These are phyloP conservation scores for Xanthia icteritia DNA, from an alignment of 2,888 invertebrate genomes.

Conservation along the genomic window DNA sequence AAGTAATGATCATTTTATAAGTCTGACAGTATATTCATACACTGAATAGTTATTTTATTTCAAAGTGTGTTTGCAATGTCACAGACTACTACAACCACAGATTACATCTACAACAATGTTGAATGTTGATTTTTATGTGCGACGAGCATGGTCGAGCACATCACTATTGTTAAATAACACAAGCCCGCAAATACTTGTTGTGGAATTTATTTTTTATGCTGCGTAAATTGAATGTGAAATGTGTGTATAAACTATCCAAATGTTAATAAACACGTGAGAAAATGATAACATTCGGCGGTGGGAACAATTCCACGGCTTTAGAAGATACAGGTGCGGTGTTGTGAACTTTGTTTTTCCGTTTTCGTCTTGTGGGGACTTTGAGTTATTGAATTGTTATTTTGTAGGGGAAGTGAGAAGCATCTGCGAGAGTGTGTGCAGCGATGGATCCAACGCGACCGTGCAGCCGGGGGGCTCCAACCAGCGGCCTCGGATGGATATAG, in stretches of 20 bases:
- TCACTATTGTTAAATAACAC: slow-evolving; percentile 87
- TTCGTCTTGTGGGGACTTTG: slow-evolving; percentile 70
- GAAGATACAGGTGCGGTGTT: slow-evolving; percentile 84
- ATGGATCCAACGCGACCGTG: slow-evolving; percentile 89
- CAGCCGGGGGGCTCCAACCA: slow-evolving; percentile 83
- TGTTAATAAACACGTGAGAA: slow-evolving; percentile 82
- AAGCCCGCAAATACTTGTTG: slow-evolving; percentile 78
- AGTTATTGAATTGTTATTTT: slow-evolving; percentile 68
- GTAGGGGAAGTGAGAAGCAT: slow-evolving; percentile 89
- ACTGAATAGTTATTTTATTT: not conserved
- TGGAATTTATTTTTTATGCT: slow-evolving; percentile 76
- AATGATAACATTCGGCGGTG: slow-evolving; percentile 88
- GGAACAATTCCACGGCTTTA: slow-evolving; percentile 82
- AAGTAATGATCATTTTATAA: not conserved
- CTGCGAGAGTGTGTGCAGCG: slow-evolving; percentile 89
- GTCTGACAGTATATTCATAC: too few relatives aligned
- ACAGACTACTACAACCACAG: slow-evolving; percentile 31
- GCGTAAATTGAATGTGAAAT: slow-evolving; percentile 78
- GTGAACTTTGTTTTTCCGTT: slow-evolving; percentile 72
- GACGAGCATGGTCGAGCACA: slow-evolving; percentile 59
- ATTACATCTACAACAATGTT: slow-evolving; percentile 19
- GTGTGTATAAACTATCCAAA: slow-evolving; percentile 81
- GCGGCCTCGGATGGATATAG: slow-evolving; percentile 95
- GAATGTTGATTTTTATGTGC: slow-evolving; percentile 18
- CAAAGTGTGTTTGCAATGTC: not conserved